Evolutionary conservation across 2,888 invertebrate species (phyloP).

Genomic region (Hypselothyrea guttata): DNA sequence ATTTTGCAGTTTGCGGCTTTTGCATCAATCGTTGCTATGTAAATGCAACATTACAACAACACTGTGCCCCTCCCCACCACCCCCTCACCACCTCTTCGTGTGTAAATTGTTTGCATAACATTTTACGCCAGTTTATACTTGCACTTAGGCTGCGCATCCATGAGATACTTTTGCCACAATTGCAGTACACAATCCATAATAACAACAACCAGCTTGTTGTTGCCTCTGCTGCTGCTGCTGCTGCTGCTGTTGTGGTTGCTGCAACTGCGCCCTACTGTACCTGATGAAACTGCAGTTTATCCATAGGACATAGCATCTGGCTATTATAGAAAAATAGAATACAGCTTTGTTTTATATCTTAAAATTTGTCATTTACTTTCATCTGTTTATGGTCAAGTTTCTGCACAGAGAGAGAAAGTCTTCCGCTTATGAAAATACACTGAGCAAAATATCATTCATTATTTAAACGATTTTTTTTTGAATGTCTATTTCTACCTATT

Average conservation of each 20-base stretch:
- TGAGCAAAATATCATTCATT: no score
- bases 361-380: no score
- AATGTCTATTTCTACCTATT: no score
- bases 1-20: constrained; percentile 68
- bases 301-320: not conserved
- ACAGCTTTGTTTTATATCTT: no score
- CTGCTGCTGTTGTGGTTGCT: constrained; percentile 10
- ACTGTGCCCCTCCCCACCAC: not conserved
- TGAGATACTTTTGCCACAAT: constrained; percentile 44
- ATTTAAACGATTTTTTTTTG: no score
- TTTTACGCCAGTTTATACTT: constrained; percentile 61
- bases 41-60: constrained; percentile 14
- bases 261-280: constrained; percentile 15
- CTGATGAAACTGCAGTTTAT: constrained; percentile 6
- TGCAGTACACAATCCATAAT: constrained; percentile 33
- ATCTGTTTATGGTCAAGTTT: no score
- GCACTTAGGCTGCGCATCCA: constrained; percentile 27
- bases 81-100: constrained; percentile 46
- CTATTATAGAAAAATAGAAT: no score
- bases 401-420: no score
- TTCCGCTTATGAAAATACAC: no score
- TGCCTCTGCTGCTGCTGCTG: constrained; percentile 4
- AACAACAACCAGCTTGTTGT: constrained; percentile 1
- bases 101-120: constrained; percentile 73
- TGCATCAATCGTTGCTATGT: constrained; percentile 46